These are phyloP conservation scores for Neodontobutis hainanensis DNA, from an alignment of 2,113 vertebrate species.

Conservation along the genomic window DNA sequence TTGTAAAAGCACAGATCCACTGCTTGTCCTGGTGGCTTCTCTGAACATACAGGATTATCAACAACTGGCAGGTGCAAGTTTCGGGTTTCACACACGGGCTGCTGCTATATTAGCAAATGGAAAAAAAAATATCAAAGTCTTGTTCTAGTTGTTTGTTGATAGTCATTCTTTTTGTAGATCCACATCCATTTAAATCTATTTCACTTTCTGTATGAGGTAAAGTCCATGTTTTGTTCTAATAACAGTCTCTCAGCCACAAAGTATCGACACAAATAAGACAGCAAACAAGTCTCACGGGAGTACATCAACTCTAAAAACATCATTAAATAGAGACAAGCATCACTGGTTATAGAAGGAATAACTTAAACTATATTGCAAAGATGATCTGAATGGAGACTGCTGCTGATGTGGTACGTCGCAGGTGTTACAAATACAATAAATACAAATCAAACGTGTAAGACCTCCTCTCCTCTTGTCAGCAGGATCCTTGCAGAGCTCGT, in stretches of 20 bases:
- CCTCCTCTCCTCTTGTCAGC: slow-evolving; percentile 21
- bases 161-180: neutral
- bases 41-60: slow-evolving; percentile 28
- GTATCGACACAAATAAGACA: no score
- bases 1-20: slow-evolving; percentile 23
- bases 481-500: slow-evolving; percentile 27
- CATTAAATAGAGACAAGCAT: no score
- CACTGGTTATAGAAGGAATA: no score
- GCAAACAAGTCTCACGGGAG: no score
- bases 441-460: slow-evolving; percentile 36
- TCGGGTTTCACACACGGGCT: slow-evolving; percentile 37
- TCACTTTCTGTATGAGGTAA: slow-evolving; percentile 34
- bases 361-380: no score
- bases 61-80: slow-evolving; percentile 19
- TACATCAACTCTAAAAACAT: no score
- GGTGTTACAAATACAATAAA: slow-evolving; percentile 33
- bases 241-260: neutral
- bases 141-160: slow-evolving; percentile 12
- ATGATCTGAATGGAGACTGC: neutral
- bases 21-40: slow-evolving; percentile 15
- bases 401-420: neutral
- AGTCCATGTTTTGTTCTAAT: slow-evolving; percentile 8
- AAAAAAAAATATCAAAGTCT: neutral
- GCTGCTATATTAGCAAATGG: slow-evolving; percentile 3
- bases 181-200: slow-evolving; percentile 7